phyloP scores from a whole-genome alignment of 1,140 invertebrate genomes.

The Zaprionus ghesquierei region DNA sequence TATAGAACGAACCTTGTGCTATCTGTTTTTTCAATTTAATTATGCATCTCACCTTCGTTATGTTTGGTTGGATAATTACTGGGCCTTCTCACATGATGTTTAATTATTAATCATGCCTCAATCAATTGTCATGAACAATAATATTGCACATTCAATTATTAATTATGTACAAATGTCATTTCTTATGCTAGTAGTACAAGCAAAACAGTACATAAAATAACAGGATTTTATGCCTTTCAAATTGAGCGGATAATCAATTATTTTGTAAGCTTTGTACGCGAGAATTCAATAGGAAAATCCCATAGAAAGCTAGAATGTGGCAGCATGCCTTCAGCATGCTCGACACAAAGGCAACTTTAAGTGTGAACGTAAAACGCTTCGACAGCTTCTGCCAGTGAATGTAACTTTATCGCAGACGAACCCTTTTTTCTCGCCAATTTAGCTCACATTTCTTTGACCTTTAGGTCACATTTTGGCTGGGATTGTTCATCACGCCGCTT shows the following conservation, averaged over 20 bases:
- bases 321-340: neutral
- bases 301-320: neutral
- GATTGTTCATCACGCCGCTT: conserved; percentile 10
- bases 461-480: conserved; percentile 12
- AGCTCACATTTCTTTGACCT: conserved; percentile 24
- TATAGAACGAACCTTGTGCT: no score
- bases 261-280: neutral
- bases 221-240: neutral
- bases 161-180: neutral
- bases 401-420: neutral
- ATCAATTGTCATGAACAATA: neutral
- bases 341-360: conserved; percentile 5
- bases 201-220: no score
- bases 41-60: neutral
- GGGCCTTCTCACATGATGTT: neutral
- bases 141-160: neutral
- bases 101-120: neutral
- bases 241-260: neutral
- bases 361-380: conserved; percentile 19
- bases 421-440: conserved; percentile 26
- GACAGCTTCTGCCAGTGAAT: conserved; percentile 17
- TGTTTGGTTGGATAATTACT: no score
- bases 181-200: neutral
- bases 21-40: neutral
- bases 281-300: neutral